Evolutionary conservation across 1,140 invertebrate genomes (phyloP).

Genomic region (Bradynema listronoti): DNA sequence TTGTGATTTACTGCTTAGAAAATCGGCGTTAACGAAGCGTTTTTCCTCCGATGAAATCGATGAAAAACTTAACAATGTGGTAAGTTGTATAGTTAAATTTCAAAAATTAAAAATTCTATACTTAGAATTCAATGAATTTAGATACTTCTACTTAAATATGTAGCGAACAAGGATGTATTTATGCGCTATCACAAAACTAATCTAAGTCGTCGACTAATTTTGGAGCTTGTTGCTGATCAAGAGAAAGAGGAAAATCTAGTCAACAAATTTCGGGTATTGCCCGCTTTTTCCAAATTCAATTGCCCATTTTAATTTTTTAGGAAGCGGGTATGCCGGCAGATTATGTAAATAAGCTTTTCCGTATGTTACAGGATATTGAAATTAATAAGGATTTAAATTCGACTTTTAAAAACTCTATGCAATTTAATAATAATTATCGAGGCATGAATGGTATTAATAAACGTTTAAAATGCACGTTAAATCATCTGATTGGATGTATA

Average conservation of each 20-base stretch:
- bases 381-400: slow-evolving; percentile 70
- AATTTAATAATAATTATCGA: slow-evolving; percentile 48
- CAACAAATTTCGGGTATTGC: slow-evolving; percentile 62
- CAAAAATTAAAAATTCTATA: too few relatives aligned
- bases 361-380: slow-evolving; percentile 88
- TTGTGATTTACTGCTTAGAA: slow-evolving; percentile 96
- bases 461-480: slow-evolving; percentile 4
- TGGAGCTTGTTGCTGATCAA: slow-evolving; percentile 92
- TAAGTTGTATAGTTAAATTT: too few relatives aligned
- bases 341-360: slow-evolving; percentile 95
- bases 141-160: slow-evolving; percentile 70
- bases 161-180: slow-evolving; percentile 98
- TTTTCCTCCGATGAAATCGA: slow-evolving; percentile 96
- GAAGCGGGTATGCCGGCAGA: slow-evolving; percentile 97
- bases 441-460: slow-evolving; percentile 20
- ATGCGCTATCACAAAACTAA: slow-evolving; percentile 99
- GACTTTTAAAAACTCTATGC: slow-evolving; percentile 55
- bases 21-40: slow-evolving; percentile 89
- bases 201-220: slow-evolving; percentile 83
- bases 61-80: slow-evolving; percentile 79
- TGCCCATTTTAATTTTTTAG: slow-evolving; percentile 45
- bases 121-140: too few relatives aligned
- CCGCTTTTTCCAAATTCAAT: slow-evolving; percentile 4
- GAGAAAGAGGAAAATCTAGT: slow-evolving; percentile 99
- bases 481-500: not conserved